Conservation (phyloP, 2,888 invertebrate species). For the Caenorhabditis panamensis region DNA sequence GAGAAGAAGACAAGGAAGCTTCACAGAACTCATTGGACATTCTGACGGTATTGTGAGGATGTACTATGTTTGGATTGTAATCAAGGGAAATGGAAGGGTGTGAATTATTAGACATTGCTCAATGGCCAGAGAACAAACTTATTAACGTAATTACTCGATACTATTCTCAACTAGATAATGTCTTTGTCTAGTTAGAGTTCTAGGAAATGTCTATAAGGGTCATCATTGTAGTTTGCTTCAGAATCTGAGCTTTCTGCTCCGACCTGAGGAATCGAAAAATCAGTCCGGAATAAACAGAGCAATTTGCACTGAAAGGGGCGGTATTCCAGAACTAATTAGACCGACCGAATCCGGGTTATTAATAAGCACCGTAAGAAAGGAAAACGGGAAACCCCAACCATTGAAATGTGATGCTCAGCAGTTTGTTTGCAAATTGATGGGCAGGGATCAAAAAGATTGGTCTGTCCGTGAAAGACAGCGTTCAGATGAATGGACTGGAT, state of each 20-base stretch:
- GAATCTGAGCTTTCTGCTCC: neutral
- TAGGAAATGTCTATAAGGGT: too few relatives aligned
- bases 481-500: slow-evolving; percentile 7
- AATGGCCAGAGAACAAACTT: slow-evolving; percentile 42
- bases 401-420: slow-evolving; percentile 27
- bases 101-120: slow-evolving; percentile 15
- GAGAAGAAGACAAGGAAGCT: neutral
- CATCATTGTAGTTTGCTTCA: too few relatives aligned
- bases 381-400: neutral
- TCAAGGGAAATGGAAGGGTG: slow-evolving; percentile 13
- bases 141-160: slow-evolving; percentile 44
- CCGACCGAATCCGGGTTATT: slow-evolving; percentile 14
- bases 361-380: slow-evolving; percentile 28
- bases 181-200: neutral
- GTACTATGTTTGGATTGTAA: slow-evolving; percentile 47
- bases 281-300: slow-evolving; percentile 12
- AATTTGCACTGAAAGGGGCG: slow-evolving; percentile 21
- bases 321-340: slow-evolving; percentile 16
- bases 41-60: slow-evolving; percentile 6
- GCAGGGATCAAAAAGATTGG: slow-evolving; percentile 47
- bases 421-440: slow-evolving; percentile 46
- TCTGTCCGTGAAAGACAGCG: neutral
- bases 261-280: slow-evolving; percentile 29
- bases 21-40: neutral
- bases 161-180: neutral